Percentiles rank a stretch among this genome's conserved stretches.
These are phyloP conservation scores for Heliothis virescens DNA, from an alignment of 1,140 invertebrate genomes.

Conservation along the genomic window DNA sequence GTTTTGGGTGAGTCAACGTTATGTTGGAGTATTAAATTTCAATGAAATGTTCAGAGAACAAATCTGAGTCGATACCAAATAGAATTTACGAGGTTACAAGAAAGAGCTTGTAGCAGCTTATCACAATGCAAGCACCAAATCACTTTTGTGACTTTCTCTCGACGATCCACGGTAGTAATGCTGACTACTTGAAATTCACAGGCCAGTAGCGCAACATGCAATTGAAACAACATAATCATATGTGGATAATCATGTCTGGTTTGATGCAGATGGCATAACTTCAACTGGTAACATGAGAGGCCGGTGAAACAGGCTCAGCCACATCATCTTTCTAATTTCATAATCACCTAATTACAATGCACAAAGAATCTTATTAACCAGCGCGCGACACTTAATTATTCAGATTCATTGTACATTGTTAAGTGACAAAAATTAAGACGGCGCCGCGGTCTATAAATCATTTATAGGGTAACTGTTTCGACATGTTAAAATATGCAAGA, in stretches of 20 bases:
- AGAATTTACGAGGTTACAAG: conserved; percentile 69
- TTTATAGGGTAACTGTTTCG: conserved; percentile 74
- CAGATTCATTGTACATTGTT: conserved; percentile 69
- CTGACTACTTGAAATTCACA: conserved; percentile 40
- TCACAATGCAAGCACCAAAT: conserved; percentile 61
- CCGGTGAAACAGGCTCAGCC: conserved; percentile 36
- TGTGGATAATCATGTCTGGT: conserved; percentile 14
- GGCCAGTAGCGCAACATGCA: conserved; percentile 26
- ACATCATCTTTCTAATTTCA: conserved; percentile 42
- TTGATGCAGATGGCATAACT: conserved; percentile 28
- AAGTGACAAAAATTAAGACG: conserved; percentile 70
- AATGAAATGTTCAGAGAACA: conserved; percentile 65
- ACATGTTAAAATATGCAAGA: conserved; percentile 69
- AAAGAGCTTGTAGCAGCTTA: conserved; percentile 64
- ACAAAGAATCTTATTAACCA: conserved; percentile 37
- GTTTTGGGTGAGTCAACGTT: conserved; percentile 67
- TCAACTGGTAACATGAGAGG: conserved; percentile 32
- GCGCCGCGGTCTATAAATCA: conserved; percentile 74
- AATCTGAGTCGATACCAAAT: conserved; percentile 61
- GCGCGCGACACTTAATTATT: conserved; percentile 61
- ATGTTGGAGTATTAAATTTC: conserved; percentile 72
- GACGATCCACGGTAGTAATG: conserved; percentile 48
- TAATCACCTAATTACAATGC: conserved; percentile 43
- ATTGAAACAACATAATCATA: conserved; percentile 41
- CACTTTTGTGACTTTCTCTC: conserved; percentile 61